Percentiles rank a stretch among this genome's conserved stretches.
Conservation (phyloP, 2,888 invertebrate species). For the Cylindroiulus punctatus region DNA sequence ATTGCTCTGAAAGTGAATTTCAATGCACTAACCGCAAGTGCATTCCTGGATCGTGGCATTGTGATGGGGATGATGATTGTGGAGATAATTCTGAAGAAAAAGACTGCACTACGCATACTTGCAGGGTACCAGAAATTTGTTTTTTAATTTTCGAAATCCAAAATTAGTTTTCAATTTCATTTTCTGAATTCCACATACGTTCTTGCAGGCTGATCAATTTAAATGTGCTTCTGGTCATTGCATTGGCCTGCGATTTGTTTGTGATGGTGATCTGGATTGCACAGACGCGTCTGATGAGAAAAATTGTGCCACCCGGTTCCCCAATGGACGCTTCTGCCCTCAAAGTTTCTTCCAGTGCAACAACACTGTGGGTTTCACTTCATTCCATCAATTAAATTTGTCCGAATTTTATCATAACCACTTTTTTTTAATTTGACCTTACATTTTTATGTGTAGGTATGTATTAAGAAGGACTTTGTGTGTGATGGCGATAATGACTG, state of each 20-base stretch:
- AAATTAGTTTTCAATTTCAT: slow-evolving; percentile 54
- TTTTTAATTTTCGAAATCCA: neutral
- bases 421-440: neutral
- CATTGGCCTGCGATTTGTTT: slow-evolving; percentile 85
- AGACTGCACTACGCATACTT: slow-evolving; percentile 83
- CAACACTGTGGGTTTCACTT: slow-evolving; percentile 73
- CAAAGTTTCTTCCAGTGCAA: slow-evolving; percentile 90
- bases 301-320: slow-evolving; percentile 87
- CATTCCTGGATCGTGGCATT: slow-evolving; percentile 91
- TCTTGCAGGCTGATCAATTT: slow-evolving; percentile 79
- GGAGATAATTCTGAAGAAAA: slow-evolving; percentile 93
- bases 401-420: neutral
- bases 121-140: slow-evolving; percentile 70
- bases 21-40: slow-evolving; percentile 88
- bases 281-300: slow-evolving; percentile 89
- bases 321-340: slow-evolving; percentile 88
- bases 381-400: neutral
- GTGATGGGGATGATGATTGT: slow-evolving; percentile 96
- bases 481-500: slow-evolving; percentile 97
- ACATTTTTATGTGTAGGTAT: slow-evolving; percentile 68
- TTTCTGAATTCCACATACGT: slow-evolving; percentile 32
- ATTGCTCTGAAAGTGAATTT: slow-evolving; percentile 94
- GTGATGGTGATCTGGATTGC: slow-evolving; percentile 90
- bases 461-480: slow-evolving; percentile 87
- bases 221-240: slow-evolving; percentile 93